A percentile compares a stretch with the other conserved stretches of the same genome.
phyloP scores from a whole-genome alignment of 1,140 invertebrate genomes.

The Mizuhopecten yessoensis region DNA sequence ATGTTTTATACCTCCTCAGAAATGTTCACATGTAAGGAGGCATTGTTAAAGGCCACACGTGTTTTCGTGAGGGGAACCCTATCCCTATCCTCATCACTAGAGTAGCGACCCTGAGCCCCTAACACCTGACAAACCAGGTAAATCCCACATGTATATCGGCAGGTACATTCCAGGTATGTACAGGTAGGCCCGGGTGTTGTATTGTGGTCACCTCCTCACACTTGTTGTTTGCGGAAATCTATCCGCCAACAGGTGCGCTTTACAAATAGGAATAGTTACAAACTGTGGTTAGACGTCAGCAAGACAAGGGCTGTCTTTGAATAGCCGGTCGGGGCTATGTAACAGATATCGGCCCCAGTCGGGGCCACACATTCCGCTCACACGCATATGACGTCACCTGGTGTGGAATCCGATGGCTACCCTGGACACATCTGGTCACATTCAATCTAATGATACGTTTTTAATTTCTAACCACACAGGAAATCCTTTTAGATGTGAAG shows the following conservation, averaged over 20 bases:
- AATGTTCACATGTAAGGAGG: background rate
- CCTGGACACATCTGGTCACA: background rate
- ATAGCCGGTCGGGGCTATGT: background rate
- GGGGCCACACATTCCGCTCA: slow-evolving; percentile 18
- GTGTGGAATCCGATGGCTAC: background rate
- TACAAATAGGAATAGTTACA: background rate
- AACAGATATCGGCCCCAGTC: background rate
- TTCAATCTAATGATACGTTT: background rate
- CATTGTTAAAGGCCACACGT: slow-evolving; percentile 25
- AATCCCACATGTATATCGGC: slow-evolving; percentile 32
- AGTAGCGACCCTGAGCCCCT: slow-evolving; percentile 12
- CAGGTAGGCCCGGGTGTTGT: background rate
- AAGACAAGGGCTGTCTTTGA: background rate
- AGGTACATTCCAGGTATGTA: slow-evolving; percentile 38
- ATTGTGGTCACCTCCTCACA: slow-evolving; percentile 3
- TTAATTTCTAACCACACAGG: background rate
- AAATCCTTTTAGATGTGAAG: background rate
- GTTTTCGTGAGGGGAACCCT: slow-evolving; percentile 8
- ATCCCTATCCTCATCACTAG: background rate
- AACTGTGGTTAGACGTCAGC: background rate
- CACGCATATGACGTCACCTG: background rate
- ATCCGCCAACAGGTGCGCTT: slow-evolving; percentile 11
- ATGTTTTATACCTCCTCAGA: background rate
- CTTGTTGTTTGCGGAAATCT: background rate
- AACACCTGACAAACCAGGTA: slow-evolving; percentile 10